Base-by-base conservation (phyloP, 2,113 vertebrate genomes). In the Grammomys dolichurus region DNA sequence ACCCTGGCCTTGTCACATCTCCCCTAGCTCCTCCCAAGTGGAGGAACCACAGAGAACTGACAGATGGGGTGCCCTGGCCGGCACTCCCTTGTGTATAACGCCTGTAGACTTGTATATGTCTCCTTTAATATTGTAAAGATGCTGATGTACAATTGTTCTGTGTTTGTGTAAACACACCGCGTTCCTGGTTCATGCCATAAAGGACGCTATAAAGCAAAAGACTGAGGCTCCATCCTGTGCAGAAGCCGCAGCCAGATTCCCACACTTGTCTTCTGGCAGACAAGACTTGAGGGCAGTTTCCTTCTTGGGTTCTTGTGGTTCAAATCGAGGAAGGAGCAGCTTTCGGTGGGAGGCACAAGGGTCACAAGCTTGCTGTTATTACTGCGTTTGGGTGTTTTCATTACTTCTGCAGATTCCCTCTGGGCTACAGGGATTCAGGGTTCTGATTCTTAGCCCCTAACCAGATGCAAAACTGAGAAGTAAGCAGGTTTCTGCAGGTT, bases 21-120 rank as follows among this genome's bases (percentile, higher is more conserved):
- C 31, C 85, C 73, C 60, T 60, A 76, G 89, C 67, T 87, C 58
- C 72, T 91, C 82, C 90, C 13, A 31, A 7, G 19, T 80, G 75
- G 67, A 56, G 77, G 78, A n/a, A 40, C 77, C 6, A 7, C 72
- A 10, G 56, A 95, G 95, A 60, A 81, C 89, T 92, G 87, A 91
- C 22, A 86, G 94, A 70, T 10, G 84, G 84, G 72, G 98, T 90
- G n/a, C 89, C 94, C 22, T 91, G 36, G 95, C 97, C 40, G 86
- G 98, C 98, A 97, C 97, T 95, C 93, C 97, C 98, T 97, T 98
- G 97, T 98, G 98, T 98, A 98, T 98, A 88, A 98, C 98, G 98
- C 98, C 98, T 99, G 98, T 98, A 99, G 98, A 98, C 98, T 98
- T 99, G 99, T 99, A 98, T 98, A 98, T 98, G 98, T 99, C 93